Evolutionary conservation across 2,113 vertebrate genomes (phyloP).

Genomic region (Formicarius rufipectus): DNA sequence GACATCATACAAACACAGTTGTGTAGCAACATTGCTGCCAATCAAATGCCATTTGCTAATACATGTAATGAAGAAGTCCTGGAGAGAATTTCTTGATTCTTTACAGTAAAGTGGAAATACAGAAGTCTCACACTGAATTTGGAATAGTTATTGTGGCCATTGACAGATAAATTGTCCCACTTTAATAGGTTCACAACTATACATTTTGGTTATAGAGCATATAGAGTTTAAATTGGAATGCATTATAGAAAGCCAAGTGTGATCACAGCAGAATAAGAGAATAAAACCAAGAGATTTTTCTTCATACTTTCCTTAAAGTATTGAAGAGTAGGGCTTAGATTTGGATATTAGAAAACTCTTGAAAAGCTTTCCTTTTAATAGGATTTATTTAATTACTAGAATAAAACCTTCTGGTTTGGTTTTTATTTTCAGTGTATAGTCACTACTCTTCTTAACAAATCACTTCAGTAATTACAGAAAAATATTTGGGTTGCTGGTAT

Average conservation of each 20-base stretch:
- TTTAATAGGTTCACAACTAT: neutral
- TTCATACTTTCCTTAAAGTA: neutral
- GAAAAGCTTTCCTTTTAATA: neutral
- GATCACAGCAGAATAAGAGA: neutral
- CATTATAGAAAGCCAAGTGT: neutral
- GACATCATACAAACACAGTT: neutral
- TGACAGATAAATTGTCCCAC: neutral
- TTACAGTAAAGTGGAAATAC: neutral
- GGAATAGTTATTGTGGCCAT: neutral
- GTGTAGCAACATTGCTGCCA: neutral
- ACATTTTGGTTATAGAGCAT: neutral
- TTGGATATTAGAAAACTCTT: neutral
- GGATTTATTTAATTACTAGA: neutral
- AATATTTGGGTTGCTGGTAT: neutral
- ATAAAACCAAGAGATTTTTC: neutral
- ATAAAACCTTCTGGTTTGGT: neutral
- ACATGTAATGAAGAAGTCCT: neutral
- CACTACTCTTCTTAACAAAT: neutral
- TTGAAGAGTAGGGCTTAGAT: neutral
- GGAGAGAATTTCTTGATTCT: neutral
- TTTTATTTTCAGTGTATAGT: neutral
- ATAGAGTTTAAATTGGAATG: neutral
- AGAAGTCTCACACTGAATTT: neutral
- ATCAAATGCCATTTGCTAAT: neutral
- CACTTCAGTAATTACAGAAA: slow-evolving; percentile 8